These are phyloP conservation scores for Sarcophilus harrisii DNA, from an alignment of 2,797 vertebrate genomes.

Conservation along the genomic window DNA sequence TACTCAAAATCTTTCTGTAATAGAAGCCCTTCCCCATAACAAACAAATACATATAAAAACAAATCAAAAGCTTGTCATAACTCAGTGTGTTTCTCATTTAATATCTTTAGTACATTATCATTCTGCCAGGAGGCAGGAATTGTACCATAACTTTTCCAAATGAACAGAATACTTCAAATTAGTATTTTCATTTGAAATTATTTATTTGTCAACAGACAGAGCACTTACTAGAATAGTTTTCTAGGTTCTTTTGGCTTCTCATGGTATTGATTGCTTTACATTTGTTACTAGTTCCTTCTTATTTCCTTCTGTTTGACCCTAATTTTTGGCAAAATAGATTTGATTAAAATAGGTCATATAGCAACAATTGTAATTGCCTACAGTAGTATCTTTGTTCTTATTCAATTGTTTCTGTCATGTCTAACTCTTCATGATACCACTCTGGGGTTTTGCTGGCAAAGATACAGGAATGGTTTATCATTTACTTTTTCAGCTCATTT, in stretches of 20 bases:
- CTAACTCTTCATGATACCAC: background rate
- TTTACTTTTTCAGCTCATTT: background rate
- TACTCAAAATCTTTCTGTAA: background rate
- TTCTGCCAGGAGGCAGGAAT: background rate
- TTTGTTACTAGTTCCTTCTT: background rate
- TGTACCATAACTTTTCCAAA: background rate
- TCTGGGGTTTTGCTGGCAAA: background rate
- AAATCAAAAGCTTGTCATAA: background rate
- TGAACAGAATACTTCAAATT: background rate
- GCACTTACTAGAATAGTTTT: background rate
- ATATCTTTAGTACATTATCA: background rate
- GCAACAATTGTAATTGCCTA: background rate
- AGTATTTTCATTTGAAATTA: background rate
- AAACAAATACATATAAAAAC: background rate
- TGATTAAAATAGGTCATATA: background rate
- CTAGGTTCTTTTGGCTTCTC: background rate
- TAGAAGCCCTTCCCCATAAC: too few species aligned
- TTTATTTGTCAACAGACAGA: background rate
- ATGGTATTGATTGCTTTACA: background rate
- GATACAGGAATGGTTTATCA: background rate
- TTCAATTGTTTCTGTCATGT: background rate
- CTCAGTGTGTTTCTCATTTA: background rate
- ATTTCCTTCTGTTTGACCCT: background rate
- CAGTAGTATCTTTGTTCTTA: background rate
- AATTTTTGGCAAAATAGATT: background rate